These are phyloP conservation scores for Anastrepha obliqua DNA, from an alignment of 1,140 invertebrate species.

Conservation along the genomic window DNA sequence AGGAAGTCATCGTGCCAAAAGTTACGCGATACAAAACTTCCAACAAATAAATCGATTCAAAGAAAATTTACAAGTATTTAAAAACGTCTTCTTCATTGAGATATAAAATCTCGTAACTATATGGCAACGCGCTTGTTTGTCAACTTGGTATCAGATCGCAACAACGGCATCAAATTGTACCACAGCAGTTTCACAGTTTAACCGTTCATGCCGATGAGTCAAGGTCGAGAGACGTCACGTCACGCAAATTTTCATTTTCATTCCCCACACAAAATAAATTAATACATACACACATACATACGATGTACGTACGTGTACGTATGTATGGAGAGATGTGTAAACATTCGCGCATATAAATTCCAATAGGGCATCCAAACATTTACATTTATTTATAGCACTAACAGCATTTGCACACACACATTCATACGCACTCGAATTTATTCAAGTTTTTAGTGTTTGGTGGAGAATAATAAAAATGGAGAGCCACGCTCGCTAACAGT, in stretches of 20 bases:
- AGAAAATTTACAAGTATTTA: background rate
- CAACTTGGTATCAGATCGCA: slow-evolving; percentile 47
- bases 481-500: background rate
- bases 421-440: background rate
- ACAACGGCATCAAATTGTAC: background rate
- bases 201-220: slow-evolving; percentile 74
- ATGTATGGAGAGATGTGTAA: background rate
- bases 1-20: background rate
- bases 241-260: slow-evolving; percentile 74
- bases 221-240: slow-evolving; percentile 73
- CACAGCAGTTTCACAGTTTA: slow-evolving; percentile 67
- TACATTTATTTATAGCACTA: slow-evolving; percentile 28
- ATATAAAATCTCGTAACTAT: slow-evolving; percentile 5
- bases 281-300: background rate
- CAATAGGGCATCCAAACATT: slow-evolving; percentile 32
- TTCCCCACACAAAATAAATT: slow-evolving; percentile 56
- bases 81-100: too few species aligned
- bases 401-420: background rate
- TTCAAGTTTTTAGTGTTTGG: background rate
- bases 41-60: background rate
- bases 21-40: background rate
- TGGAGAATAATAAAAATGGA: slow-evolving; percentile 12
- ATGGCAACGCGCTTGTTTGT: slow-evolving; percentile 4
- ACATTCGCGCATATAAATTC: slow-evolving; percentile 1
- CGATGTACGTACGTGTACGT: too few species aligned